These are phyloP conservation scores for Acropora yongei DNA, from an alignment of 64 coral and sea anemone species.

Conservation along the genomic window DNA sequence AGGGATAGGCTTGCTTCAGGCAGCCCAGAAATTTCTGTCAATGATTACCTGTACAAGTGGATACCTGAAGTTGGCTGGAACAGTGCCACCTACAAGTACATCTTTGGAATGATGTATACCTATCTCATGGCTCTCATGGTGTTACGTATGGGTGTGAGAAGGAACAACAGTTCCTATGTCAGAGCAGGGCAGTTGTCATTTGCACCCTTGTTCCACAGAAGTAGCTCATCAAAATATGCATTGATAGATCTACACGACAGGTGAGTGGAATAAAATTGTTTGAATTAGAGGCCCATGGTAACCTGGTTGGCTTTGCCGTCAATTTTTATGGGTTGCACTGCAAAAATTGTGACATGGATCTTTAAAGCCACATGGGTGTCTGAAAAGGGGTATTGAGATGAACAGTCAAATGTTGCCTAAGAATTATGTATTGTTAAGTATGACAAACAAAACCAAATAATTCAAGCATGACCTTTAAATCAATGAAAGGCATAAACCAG, in stretches of 20 bases:
- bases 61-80: constrained; percentile 5
- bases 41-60: constrained; percentile 47
- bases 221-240: constrained; percentile 9
- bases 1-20: constrained; percentile 19
- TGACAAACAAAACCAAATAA: constrained; percentile 11
- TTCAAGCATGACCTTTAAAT: constrained; percentile 1
- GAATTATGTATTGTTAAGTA: background rate
- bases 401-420: constrained; percentile 6
- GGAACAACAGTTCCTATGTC: constrained; percentile 7
- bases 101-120: background rate
- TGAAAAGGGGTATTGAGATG: constrained; percentile 7
- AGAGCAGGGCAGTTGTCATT: background rate
- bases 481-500: background rate
- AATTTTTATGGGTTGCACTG: constrained; percentile 16
- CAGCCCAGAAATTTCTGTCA: constrained; percentile 32
- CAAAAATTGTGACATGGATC: constrained; percentile 4
- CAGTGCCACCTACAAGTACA: constrained; percentile 36
- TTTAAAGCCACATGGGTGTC: background rate
- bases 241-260: constrained; percentile 55
- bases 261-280: background rate
- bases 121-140: background rate
- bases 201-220: background rate
- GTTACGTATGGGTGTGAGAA: background rate
- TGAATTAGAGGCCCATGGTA: no score
- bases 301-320: background rate